Evolutionary conservation across 2,888 invertebrate species (phyloP).

Genomic region (Halictus quadricinctus): DNA sequence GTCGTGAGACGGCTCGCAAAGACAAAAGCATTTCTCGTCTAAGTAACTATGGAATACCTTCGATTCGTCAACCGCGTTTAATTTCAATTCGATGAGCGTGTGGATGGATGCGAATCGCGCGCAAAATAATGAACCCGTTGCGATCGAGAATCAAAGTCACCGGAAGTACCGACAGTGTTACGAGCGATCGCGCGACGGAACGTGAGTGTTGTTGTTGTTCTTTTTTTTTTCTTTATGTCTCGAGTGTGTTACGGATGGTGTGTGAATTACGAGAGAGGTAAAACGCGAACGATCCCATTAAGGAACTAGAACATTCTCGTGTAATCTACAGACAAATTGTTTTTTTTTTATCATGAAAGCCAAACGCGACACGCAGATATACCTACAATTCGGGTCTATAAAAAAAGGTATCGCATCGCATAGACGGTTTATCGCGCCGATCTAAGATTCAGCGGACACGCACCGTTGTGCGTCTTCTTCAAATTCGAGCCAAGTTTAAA

Average conservation of each 20-base stretch:
- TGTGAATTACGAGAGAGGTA: conserved; percentile 60
- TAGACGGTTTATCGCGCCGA: conserved; percentile 52
- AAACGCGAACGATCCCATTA: conserved; percentile 60
- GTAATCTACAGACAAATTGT: conserved; percentile 68
- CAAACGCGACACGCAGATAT: conserved; percentile 62
- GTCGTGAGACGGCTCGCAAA: conserved; percentile 55
- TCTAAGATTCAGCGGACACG: conserved; percentile 56
- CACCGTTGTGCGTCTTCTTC: conserved; percentile 18
- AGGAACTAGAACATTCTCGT: conserved; percentile 54
- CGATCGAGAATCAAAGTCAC: conserved; percentile 41
- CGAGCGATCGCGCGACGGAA: conserved; percentile 55
- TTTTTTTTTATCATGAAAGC: conserved; percentile 59
- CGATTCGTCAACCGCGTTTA: conserved; percentile 57
- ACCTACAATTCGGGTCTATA: conserved; percentile 58
- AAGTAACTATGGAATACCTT: conserved; percentile 63
- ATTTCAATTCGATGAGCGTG: conserved; percentile 59
- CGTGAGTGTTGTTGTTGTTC: conserved; percentile 12
- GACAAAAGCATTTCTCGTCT: conserved; percentile 62
- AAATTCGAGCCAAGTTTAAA: conserved; percentile 61
- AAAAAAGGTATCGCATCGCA: conserved; percentile 57
- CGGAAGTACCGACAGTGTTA: conserved; percentile 41
- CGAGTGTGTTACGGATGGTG: neutral
- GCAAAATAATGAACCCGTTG: conserved; percentile 45
- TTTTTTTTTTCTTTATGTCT: no score
- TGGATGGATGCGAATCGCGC: conserved; percentile 55